phyloP scores from a whole-genome alignment of 2,888 invertebrate genomes.

The Mythimna lalbum region DNA sequence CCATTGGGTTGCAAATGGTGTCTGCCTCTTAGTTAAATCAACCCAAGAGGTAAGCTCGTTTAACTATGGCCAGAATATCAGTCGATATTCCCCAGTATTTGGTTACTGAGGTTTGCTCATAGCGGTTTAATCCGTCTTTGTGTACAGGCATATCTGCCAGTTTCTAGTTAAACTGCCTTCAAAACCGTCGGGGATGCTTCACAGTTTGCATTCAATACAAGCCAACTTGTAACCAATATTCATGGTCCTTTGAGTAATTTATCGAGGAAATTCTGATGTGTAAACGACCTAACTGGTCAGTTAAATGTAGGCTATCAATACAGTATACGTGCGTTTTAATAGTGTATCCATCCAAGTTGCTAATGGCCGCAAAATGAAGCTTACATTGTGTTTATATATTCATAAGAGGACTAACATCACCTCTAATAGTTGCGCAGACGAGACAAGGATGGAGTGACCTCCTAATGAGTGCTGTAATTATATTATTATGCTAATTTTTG shows the following conservation, averaged over 20 bases:
- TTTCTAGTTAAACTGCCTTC: neutral
- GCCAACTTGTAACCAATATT: neutral
- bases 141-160: neutral
- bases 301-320: too few relatives aligned
- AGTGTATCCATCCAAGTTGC: too few relatives aligned
- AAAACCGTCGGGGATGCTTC: neutral
- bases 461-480: constrained; percentile 2
- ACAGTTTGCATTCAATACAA: neutral
- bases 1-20: too few relatives aligned
- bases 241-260: too few relatives aligned
- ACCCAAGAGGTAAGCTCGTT: too few relatives aligned
- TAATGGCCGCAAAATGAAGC: neutral
- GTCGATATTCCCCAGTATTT: neutral
- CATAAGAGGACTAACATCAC: neutral
- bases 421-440: neutral
- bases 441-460: neutral
- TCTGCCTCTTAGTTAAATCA: too few relatives aligned
- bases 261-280: too few relatives aligned
- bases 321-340: neutral
- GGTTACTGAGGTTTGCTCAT: neutral
- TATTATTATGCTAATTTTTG: neutral
- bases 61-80: neutral
- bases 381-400: neutral
- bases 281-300: too few relatives aligned
- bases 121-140: neutral